A percentile compares a stretch with the other conserved stretches of the same genome.
These are phyloP conservation scores for Leiothrix lutea DNA, from an alignment of 2,113 vertebrate genomes.

Conservation along the genomic window DNA sequence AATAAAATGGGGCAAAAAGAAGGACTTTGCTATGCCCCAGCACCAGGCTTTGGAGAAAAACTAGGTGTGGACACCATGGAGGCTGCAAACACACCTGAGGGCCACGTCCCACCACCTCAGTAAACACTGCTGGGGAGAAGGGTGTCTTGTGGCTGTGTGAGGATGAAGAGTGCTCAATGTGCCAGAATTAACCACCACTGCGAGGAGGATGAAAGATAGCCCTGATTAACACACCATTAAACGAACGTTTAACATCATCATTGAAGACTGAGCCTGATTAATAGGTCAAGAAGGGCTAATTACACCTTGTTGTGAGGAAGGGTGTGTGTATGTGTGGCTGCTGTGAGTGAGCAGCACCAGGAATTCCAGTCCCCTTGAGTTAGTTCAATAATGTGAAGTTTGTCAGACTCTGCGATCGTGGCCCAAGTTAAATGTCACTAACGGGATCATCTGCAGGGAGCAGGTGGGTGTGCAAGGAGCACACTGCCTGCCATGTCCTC, in stretches of 20 bases:
- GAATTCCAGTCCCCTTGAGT: not conserved
- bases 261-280: constrained; percentile 10
- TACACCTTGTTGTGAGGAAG: constrained; percentile 20
- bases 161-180: not conserved
- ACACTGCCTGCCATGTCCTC: not conserved
- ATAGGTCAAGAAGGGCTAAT: constrained; percentile 43
- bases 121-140: accelerated
- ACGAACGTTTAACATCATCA: not conserved
- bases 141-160: not conserved
- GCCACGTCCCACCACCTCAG: accelerated
- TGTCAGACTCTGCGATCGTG: not conserved
- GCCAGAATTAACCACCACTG: not conserved
- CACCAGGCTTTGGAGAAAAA: not conserved
- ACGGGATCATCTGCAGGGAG: not conserved
- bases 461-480: not conserved
- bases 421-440: not conserved
- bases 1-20: not conserved
- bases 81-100: not conserved
- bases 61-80: not conserved
- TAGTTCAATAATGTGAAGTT: not conserved
- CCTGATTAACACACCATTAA: constrained; percentile 27
- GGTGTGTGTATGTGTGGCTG: not conserved
- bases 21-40: not conserved
- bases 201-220: not conserved
- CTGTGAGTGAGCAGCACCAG: not conserved